A percentile compares a stretch with the other conserved stretches of the same genome.
phyloP scores from a whole-genome alignment of 2,888 invertebrate genomes.

The Ferdinandea cuprea region DNA sequence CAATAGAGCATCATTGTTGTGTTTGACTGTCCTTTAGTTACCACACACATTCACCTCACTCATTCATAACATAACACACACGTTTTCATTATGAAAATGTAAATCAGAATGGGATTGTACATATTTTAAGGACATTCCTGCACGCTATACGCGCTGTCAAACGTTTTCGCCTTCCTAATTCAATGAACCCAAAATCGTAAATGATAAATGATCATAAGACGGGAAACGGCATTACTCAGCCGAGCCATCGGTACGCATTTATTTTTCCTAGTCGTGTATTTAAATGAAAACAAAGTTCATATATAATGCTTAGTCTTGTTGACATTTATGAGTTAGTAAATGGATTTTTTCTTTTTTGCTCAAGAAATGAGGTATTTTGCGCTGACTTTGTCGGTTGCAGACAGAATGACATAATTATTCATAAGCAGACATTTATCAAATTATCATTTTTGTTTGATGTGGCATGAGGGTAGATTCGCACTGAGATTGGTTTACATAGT shows the following conservation, averaged over 20 bases:
- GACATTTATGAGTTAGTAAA: slow-evolving; percentile 62
- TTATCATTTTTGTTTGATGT: slow-evolving; percentile 16
- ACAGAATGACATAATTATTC: slow-evolving; percentile 45
- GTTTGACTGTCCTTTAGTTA: slow-evolving; percentile 6
- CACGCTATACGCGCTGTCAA: slow-evolving; percentile 49
- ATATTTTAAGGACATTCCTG: slow-evolving; percentile 44
- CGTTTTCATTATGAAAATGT: slow-evolving; percentile 26
- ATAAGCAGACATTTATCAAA: slow-evolving; percentile 33
- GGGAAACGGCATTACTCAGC: slow-evolving; percentile 9
- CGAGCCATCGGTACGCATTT: slow-evolving; percentile 23
- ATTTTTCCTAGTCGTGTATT: slow-evolving; percentile 14
- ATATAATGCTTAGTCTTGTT: slow-evolving; percentile 54
- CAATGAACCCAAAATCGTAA: slow-evolving; percentile 62
- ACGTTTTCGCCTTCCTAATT: slow-evolving; percentile 47
- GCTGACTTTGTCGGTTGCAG: slow-evolving; percentile 31
- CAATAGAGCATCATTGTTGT: slow-evolving; percentile 16
- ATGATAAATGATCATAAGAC: slow-evolving; percentile 52
- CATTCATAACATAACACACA: neutral
- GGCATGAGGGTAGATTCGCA: neutral
- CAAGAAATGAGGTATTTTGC: slow-evolving; percentile 29
- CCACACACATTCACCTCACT: neutral
- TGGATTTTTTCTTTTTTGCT: slow-evolving; percentile 28
- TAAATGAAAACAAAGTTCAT: slow-evolving; percentile 56
- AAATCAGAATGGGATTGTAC: slow-evolving; percentile 47
- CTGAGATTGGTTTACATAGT: neutral